Evolutionary conservation across 2,797 vertebrate species (phyloP), one percentile per base, ranked within the genome.

Genomic region (Sebastes flavidus): DNA sequence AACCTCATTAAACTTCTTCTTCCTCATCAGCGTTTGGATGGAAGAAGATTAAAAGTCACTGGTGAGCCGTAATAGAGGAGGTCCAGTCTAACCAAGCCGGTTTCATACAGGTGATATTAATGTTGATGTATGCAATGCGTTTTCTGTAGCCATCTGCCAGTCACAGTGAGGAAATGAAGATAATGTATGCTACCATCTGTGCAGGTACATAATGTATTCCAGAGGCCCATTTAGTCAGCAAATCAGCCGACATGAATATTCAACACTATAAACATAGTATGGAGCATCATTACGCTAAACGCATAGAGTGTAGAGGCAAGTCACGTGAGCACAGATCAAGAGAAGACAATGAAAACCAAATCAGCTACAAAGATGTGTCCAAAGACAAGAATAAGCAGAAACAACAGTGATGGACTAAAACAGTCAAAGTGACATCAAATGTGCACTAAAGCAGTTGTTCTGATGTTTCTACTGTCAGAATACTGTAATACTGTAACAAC

Each of bases 171-270:
- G 75, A 88, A 88, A 87, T 86, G 60, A 77, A 65, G 65, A 80
- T 86, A 87, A 91, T 85, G 84, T 85, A 85, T 87, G 85, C 83
- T 29, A 46, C 88, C 88, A 89, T 91, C 92, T 92, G 86, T 52
- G 55, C 80, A 78, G 83, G 80, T 80, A 82, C 78, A 63, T 87
- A 87, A 82, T 84, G 65, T 71, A 91, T 89, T 84, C 85, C 32
- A 77, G 66, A 24, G n/a, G 42, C n/a, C 77, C 30, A 86, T 90
- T 90, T 82, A 85, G 83, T 88, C 79, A 83, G 67, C 74, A 79
- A 72, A 87, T 84, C 54, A 85, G 65, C 55, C 30, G 8, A 54
- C 49, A 77, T 86, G 34, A 87, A 90, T 83, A 87, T 72, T 86
- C 60, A 86, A 71, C 20, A 73, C 32, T 42, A 52, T 34, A 71